Evolutionary conservation across 2,888 invertebrate species (phyloP).

Genomic region (Lordiphosa andalusiaca): DNA sequence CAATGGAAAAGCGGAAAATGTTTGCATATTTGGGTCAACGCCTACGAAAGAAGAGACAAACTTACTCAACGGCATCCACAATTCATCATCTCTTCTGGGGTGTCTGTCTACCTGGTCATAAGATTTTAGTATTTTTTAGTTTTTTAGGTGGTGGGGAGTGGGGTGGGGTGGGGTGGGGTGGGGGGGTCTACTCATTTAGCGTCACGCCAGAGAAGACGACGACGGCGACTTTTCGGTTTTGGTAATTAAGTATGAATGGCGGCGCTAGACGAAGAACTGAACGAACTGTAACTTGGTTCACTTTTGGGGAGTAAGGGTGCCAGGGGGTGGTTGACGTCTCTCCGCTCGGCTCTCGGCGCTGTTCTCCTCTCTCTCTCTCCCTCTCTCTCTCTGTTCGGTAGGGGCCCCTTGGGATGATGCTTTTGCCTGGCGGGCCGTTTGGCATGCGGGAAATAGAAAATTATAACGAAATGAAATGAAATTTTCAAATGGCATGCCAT

Average conservation of each 20-base stretch:
- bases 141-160: slow-evolving; percentile 12
- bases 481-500: slow-evolving; percentile 73
- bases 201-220: slow-evolving; percentile 59
- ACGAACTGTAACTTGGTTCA: slow-evolving; percentile 34
- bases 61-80: slow-evolving; percentile 71
- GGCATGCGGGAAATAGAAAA: slow-evolving; percentile 73
- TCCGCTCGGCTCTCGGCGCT: not conserved
- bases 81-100: slow-evolving; percentile 57
- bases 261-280: slow-evolving; percentile 66
- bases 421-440: slow-evolving; percentile 68
- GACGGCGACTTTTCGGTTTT: slow-evolving; percentile 48
- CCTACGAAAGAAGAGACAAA: slow-evolving; percentile 62
- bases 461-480: slow-evolving; percentile 66
- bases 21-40: slow-evolving; percentile 69
- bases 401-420: slow-evolving; percentile 43
- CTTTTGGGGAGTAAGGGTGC: slow-evolving; percentile 20
- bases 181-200: slow-evolving; percentile 50
- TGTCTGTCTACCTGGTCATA: slow-evolving; percentile 66
- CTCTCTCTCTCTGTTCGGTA: slow-evolving; percentile 10
- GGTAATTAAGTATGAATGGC: slow-evolving; percentile 74
- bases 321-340: slow-evolving; percentile 23
- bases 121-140: slow-evolving; percentile 30
- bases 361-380: slow-evolving; percentile 1
- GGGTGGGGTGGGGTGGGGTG: slow-evolving; percentile 17
- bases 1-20: slow-evolving; percentile 59